Evolutionary conservation across 2,888 invertebrate species (phyloP).

Genomic region (Melieria omissa): DNA sequence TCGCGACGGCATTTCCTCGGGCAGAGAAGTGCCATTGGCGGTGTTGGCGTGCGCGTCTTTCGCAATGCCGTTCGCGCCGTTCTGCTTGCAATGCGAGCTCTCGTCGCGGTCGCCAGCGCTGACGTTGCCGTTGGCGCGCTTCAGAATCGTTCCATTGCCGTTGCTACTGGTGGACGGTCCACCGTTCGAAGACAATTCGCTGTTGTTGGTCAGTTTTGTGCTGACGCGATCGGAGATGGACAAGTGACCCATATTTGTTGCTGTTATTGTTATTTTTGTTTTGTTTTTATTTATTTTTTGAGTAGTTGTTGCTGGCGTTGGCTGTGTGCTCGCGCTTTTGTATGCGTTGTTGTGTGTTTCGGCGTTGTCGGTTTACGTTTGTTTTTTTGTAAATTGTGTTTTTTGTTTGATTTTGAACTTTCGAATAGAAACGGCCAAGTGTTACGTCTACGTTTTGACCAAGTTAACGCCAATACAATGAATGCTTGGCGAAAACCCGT

Average conservation of each 20-base stretch:
- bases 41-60: conserved; percentile 2
- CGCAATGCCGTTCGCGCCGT: conserved; percentile 10
- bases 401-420: conserved; percentile 8
- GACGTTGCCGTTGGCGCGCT: conserved; percentile 29
- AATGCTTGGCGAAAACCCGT: too few relatives aligned
- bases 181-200: conserved; percentile 6
- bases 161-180: conserved; percentile 37
- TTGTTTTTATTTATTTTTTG: conserved; percentile 17
- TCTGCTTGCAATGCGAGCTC: conserved; percentile 28
- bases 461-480: too few relatives aligned
- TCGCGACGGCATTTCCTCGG: conserved; percentile 10
- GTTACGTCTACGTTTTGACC: too few relatives aligned
- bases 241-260: conserved; percentile 61
- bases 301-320: background rate
- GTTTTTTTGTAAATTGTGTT: background rate
- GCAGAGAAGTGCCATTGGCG: background rate
- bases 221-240: conserved; percentile 61
- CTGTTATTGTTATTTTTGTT: conserved; percentile 14
- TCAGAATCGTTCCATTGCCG: conserved; percentile 36
- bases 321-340: too few relatives aligned
- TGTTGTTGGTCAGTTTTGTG: conserved; percentile 46
- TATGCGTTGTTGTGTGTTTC: background rate
- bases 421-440: too few relatives aligned
- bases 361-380: background rate
- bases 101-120: conserved; percentile 32